Evolutionary conservation across 2,113 vertebrate species (phyloP).

Genomic region (Crotalus helleri): DNA sequence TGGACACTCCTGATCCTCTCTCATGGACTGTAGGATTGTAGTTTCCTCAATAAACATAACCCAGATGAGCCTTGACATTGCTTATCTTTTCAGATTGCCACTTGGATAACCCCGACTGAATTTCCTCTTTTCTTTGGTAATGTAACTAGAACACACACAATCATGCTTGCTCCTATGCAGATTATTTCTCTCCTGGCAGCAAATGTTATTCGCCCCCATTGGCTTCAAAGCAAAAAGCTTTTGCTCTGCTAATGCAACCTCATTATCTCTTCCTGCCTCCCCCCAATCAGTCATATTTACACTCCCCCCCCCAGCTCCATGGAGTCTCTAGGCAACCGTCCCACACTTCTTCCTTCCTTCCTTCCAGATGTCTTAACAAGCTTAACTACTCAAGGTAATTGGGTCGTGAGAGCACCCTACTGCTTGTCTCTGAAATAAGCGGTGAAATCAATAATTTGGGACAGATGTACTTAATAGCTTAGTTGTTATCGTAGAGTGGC

Average conservation of each 20-base stretch:
- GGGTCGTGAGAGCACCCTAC: constrained; percentile 29
- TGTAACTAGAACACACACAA: background rate
- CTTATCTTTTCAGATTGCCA: background rate
- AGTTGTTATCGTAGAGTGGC: constrained; percentile 1
- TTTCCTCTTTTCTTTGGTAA: background rate
- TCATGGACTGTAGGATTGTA: background rate
- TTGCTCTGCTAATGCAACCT: background rate
- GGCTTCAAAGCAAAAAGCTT: rapidly evolving
- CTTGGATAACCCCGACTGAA: background rate
- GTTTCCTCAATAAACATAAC: background rate
- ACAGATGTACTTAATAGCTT: constrained; percentile 9
- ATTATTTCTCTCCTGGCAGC: background rate
- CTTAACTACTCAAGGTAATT: background rate
- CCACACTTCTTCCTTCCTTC: background rate
- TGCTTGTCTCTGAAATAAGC: constrained; percentile 19
- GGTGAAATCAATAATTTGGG: constrained; percentile 28
- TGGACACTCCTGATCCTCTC: background rate
- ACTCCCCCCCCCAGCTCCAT: background rate
- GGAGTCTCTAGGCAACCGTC: background rate
- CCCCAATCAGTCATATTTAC: background rate
- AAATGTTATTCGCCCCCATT: background rate
- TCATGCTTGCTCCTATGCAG: background rate
- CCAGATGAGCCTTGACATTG: background rate
- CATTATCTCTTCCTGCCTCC: background rate
- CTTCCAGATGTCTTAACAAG: background rate